Evolutionary conservation across 2,797 vertebrate species (phyloP).

Genomic region (Acanthurus leucopareius): DNA sequence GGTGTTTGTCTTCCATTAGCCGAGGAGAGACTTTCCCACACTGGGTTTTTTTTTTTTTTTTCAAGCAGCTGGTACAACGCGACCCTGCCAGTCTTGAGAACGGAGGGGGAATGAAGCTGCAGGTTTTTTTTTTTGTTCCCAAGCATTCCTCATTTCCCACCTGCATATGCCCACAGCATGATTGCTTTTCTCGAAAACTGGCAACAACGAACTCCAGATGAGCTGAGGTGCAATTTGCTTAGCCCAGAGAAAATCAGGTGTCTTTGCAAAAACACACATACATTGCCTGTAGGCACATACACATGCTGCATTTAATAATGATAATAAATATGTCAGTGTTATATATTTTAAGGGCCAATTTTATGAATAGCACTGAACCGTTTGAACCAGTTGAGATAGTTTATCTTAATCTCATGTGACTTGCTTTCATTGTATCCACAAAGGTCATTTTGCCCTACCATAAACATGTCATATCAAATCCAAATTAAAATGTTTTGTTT

Average conservation of each 20-base stretch:
- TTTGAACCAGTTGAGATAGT: conserved; percentile 24
- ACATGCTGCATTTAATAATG: conserved; percentile 18
- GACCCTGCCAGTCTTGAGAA: conserved; percentile 41
- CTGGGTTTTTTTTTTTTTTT: conserved; percentile 60
- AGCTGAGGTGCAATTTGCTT: conserved; percentile 34
- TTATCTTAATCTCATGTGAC: conserved; percentile 58
- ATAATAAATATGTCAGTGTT: conserved; percentile 5
- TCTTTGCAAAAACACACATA: conserved; percentile 8
- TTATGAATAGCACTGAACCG: conserved; percentile 37
- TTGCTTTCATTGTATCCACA: conserved; percentile 61
- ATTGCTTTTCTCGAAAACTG: conserved; percentile 26
- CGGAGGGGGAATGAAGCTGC: conserved; percentile 4
- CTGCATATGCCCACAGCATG: conserved; percentile 49
- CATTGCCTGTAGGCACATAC: neutral
- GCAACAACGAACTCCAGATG: conserved; percentile 50
- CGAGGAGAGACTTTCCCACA: conserved; percentile 79
- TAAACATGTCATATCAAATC: conserved; percentile 68
- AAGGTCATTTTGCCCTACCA: conserved; percentile 67
- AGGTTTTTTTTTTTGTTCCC: conserved; percentile 61
- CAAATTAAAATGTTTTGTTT: neutral
- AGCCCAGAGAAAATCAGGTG: conserved; percentile 42
- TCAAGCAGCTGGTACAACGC: conserved; percentile 72
- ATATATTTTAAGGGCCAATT: conserved; percentile 19
- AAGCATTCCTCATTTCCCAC: conserved; percentile 61
- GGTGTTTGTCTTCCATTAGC: conserved; percentile 81